Evolutionary conservation across 1,140 invertebrate species (phyloP), one percentile per base, ranked within the genome.

Genomic region (Trachymyrmex septentrionalis): DNA sequence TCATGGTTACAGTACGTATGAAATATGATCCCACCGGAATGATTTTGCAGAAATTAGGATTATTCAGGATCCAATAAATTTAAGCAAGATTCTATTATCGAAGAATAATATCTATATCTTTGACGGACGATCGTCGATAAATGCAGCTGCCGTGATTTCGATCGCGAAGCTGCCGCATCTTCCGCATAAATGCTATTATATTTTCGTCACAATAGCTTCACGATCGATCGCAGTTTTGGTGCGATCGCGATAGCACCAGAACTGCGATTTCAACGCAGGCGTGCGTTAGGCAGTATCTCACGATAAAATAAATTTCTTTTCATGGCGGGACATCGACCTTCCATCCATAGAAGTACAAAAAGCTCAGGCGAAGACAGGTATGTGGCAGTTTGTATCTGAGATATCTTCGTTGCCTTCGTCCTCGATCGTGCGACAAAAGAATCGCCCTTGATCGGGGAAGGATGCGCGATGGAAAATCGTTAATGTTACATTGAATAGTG

Each of bases 291-390:
- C 55, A 50, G 38, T 48, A 85, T 78, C 75, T 91, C 10, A 88
- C 75, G 86, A 86, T 90, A 77, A 86, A 88, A 91, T 91, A 24
- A 90, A 85, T 91, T 87, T 89, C 66, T 88, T 91, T 91, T 90
- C 89, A 91, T 91, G 85, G 24, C 76, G 53, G 71, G 87, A 71
- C 75, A 72, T 53, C 69, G 78, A 72, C n/a, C n/a, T 66, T 34
- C 76, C 87, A 59, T 10, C 72, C 57, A 44, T 96, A 98, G 97
- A 98, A 98, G 97, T 98, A 98, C 96, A 98, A 98, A 96, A 98
- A 98, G 95, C 96, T 98, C 93, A 97, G 98, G 94, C 96, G 98
- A 95, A 96, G 98, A 96, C 98, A 98, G 97, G 97, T 97, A 96
- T 96, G 95, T 96, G 95, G 66, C 38, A 66, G 21, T 57, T 85